Percentiles rank a stretch among this genome's conserved stretches.
These are phyloP conservation scores for Cistogaster globosa DNA, from an alignment of 2,888 invertebrate species.

Conservation along the genomic window DNA sequence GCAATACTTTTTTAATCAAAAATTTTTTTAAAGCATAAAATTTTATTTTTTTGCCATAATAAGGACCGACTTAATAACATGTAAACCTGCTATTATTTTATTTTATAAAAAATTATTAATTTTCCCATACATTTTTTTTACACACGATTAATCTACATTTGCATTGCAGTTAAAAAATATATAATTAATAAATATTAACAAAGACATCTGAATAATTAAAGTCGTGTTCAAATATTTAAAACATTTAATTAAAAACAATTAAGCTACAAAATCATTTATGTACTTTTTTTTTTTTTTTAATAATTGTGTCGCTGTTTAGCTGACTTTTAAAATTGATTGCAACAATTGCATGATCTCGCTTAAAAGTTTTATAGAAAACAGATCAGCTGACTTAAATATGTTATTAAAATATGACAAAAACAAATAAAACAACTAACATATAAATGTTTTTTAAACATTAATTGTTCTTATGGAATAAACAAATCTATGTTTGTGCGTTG, in stretches of 20 bases:
- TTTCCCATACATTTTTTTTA: slow-evolving; percentile 23
- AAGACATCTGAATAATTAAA: slow-evolving; percentile 30
- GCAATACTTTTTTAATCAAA: not conserved
- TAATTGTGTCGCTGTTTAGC: slow-evolving; percentile 19
- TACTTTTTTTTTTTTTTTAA: slow-evolving; percentile 46
- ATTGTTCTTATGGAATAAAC: too few species aligned
- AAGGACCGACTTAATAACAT: not conserved
- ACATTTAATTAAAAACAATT: slow-evolving; percentile 69
- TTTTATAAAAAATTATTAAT: not conserved
- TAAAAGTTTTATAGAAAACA: not conserved
- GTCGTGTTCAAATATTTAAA: slow-evolving; percentile 55
- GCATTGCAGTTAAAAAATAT: not conserved
- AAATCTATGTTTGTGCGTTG: too few species aligned
- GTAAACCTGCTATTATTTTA: not conserved
- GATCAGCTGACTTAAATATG: too few species aligned
- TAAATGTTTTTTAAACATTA: too few species aligned
- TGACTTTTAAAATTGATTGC: slow-evolving; percentile 9
- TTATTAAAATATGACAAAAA: too few species aligned
- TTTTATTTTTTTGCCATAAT: not conserved
- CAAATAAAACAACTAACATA: too few species aligned
- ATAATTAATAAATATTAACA: not conserved
- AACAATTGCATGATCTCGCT: slow-evolving; percentile 53
- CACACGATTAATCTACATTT: slow-evolving; percentile 24
- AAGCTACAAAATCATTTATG: slow-evolving; percentile 64
- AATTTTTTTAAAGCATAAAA: not conserved